Percentiles rank a stretch among this genome's conserved stretches.
Evolutionary conservation across 2,113 vertebrate species (phyloP).

Genomic region (Clarias macrocephalus): DNA sequence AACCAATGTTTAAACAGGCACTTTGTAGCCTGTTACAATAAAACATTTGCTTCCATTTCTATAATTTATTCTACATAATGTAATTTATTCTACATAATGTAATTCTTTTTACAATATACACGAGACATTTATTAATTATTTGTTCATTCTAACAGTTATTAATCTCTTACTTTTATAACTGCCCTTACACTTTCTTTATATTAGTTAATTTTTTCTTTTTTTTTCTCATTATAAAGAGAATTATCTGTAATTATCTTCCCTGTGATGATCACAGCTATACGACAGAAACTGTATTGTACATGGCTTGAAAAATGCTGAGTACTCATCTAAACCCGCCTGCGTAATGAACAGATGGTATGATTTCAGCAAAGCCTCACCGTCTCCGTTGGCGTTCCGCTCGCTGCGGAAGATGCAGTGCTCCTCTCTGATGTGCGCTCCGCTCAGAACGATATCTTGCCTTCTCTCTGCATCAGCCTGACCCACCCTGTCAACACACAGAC

Average conservation of each 20-base stretch:
- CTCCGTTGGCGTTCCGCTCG: conserved; percentile 83
- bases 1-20: no score
- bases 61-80: no score
- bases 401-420: conserved; percentile 96
- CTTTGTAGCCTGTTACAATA: no score
- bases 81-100: no score
- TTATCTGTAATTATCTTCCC: not conserved
- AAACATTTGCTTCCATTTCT: no score
- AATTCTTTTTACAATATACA: no score
- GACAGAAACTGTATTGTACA: not conserved
- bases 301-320: not conserved
- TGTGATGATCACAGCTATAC: not conserved
- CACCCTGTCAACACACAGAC: conserved; percentile 76
- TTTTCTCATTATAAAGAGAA: not conserved
- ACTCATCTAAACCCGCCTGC: not conserved
- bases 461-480: conserved; percentile 93
- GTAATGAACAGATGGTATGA: not conserved
- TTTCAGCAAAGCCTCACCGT: conserved; percentile 74
- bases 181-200: not conserved
- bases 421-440: conserved; percentile 95
- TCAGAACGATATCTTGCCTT: conserved; percentile 95
- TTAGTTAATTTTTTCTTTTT: not conserved
- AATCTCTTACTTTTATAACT: not conserved
- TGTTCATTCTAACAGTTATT: not conserved
- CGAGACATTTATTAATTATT: not conserved